These are phyloP conservation scores for Mellilla xanthometata DNA, from an alignment of 2,888 invertebrate genomes.

Conservation along the genomic window DNA sequence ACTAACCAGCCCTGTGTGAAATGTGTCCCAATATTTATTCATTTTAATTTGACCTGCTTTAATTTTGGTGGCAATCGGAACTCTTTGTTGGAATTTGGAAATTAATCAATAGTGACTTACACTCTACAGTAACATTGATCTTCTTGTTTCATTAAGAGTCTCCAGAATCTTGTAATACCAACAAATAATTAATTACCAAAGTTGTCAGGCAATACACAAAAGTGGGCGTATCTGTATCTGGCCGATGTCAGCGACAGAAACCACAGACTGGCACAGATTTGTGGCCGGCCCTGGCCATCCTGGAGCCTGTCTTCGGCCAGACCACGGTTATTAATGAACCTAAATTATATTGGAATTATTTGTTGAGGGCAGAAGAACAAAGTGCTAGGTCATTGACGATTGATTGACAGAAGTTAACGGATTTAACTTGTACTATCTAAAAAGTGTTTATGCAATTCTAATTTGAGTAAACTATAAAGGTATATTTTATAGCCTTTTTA, in stretches of 20 bases:
- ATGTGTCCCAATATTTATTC: no score
- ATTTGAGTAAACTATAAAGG: no score
- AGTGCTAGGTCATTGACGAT: background rate
- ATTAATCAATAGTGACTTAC: no score
- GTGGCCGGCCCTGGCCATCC: constrained; percentile 66
- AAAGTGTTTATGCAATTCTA: no score
- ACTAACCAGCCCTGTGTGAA: no score
- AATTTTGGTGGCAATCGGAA: no score
- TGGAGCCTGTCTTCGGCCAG: constrained; percentile 49
- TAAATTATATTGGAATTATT: constrained; percentile 33
- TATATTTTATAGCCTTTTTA: no score
- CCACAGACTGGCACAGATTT: constrained; percentile 62
- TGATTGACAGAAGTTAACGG: background rate
- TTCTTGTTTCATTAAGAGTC: no score
- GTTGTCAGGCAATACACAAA: constrained; percentile 66
- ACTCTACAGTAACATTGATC: no score
- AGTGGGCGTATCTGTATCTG: constrained; percentile 59
- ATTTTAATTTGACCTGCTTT: no score
- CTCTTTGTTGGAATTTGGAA: no score
- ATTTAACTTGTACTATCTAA: no score
- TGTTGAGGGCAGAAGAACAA: constrained; percentile 17
- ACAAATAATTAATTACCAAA: constrained; percentile 56
- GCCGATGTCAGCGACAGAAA: constrained; percentile 64
- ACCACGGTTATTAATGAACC: constrained; percentile 57
- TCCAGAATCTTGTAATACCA: constrained; percentile 13